Percentiles rank a stretch among this genome's conserved stretches.
Evolutionary conservation across 2,888 invertebrate species (phyloP).

Genomic region (Lasioglossum marginatum): DNA sequence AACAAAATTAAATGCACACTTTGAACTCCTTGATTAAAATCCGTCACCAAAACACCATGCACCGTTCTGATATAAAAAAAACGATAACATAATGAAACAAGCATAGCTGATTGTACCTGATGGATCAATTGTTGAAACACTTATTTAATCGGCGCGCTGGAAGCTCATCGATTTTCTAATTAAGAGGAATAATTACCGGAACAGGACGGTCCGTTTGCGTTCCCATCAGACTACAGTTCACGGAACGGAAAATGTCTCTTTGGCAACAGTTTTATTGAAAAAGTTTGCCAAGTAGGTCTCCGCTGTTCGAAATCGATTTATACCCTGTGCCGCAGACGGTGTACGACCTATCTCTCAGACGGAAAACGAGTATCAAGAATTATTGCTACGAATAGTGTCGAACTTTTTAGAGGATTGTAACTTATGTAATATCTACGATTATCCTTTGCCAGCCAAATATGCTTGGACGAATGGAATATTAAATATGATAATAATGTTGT

Average conservation of each 20-base stretch:
- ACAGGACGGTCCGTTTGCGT: background rate
- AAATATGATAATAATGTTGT: background rate
- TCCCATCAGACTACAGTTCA: background rate
- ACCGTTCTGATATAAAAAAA: background rate
- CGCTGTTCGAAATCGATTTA: conserved; percentile 2
- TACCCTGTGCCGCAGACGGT: background rate
- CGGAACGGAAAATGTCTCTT: conserved; percentile 11
- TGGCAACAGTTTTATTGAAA: conserved; percentile 56
- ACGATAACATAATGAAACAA: too few relatives aligned
- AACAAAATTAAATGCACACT: too few relatives aligned
- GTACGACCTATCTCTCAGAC: background rate
- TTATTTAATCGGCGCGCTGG: background rate
- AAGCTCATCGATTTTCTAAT: background rate
- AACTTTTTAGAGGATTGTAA: background rate
- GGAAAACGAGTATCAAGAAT: background rate
- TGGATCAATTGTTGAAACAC: background rate
- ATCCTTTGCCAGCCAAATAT: background rate
- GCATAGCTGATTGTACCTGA: background rate
- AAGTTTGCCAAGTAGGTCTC: conserved; percentile 60
- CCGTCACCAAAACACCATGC: background rate
- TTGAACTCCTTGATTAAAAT: too few relatives aligned
- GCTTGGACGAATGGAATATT: background rate
- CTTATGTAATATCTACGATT: background rate
- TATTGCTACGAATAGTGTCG: background rate
- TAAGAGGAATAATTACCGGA: background rate